phyloP scores from a whole-genome alignment of 1,140 invertebrate species.

The Hylaeus volcanicus region DNA sequence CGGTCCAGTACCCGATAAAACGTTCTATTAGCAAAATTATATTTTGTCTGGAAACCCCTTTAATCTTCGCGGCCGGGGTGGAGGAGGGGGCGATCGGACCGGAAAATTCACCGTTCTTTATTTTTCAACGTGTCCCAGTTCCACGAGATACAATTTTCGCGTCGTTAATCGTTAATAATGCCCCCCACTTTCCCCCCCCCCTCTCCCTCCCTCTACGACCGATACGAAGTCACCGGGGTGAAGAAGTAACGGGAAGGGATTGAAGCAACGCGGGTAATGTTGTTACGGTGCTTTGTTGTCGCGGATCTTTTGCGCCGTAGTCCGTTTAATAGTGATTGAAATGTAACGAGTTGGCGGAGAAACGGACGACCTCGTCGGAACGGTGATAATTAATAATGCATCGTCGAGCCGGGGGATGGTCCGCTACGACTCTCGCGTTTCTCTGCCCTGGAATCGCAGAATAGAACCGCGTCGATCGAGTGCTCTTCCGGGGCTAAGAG shows the following conservation, averaged over 20 bases:
- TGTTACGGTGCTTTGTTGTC: too few species aligned
- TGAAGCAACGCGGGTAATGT: too few species aligned
- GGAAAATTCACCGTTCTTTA: background rate
- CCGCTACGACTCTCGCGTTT: too few species aligned
- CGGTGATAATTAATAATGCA: background rate
- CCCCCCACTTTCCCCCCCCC: background rate
- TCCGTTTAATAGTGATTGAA: too few species aligned
- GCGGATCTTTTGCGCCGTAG: too few species aligned
- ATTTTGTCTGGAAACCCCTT: background rate
- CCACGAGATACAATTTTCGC: background rate
- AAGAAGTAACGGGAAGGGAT: too few species aligned
- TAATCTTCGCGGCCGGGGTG: slow-evolving; percentile 2
- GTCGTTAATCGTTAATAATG: slow-evolving; percentile 12
- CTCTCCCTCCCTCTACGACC: background rate
- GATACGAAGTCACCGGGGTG: background rate
- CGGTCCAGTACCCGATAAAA: slow-evolving; percentile 22
- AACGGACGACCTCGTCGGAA: too few species aligned
- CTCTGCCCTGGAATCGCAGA: background rate
- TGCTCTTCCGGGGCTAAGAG: background rate
- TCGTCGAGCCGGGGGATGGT: too few species aligned
- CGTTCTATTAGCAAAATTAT: slow-evolving; percentile 34
- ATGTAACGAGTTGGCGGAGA: too few species aligned
- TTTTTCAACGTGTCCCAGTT: background rate
- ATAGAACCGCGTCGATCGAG: background rate
- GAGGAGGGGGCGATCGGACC: background rate